Base-by-base conservation (phyloP, 1,140 invertebrate species). In the Teleogryllus occipitalis region DNA sequence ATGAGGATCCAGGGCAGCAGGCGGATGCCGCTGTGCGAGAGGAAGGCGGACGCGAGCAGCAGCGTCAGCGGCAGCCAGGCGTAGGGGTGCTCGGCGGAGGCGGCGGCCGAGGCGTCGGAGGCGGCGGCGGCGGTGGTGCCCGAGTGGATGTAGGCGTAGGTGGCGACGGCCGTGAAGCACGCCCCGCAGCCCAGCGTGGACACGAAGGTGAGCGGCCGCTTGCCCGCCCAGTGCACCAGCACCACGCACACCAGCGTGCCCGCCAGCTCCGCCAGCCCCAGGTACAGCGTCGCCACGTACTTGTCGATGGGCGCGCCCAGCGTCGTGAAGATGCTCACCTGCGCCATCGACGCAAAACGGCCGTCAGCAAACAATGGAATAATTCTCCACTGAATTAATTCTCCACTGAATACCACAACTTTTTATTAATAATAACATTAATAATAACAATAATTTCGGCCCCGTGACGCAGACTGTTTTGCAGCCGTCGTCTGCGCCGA, bases 1-100 rank as follows among this genome's bases (percentile, higher is more conserved):
- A 92, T 92, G 6, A 95, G 86, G 74, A 95, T 89, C 93, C 93
- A 95, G 8, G 93, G 93, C 7, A 95, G 83, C 47, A 93, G 85
- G 76, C 92, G 85, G 21, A 94, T 92, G 0, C 92, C 92, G 6
- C 90, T 85, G 81, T 94, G 92, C 0, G 91, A 89, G 18, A 92
- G 86, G 81, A 94, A 91, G 2, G 93, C 93, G 1, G 90, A 85
- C 4, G 87, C 82, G 75, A 94, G 88, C 22, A 95, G 84, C 0
- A 93, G 86, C 0, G 88, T 89, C 8, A 90, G 87, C 0, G 93
- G 93, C 8, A 94, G 83, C 93, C 93, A 94, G 0, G 88, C 88
- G 80, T 90, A 89, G 1, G 27, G 27, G 27, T 39, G 27, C 3
- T 85, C 84, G 75, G 88, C 54, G 0, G 27, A 1, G 27, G 27